Conservation (phyloP, 2,797 vertebrate genomes). For the Silurus aristotelis region DNA sequence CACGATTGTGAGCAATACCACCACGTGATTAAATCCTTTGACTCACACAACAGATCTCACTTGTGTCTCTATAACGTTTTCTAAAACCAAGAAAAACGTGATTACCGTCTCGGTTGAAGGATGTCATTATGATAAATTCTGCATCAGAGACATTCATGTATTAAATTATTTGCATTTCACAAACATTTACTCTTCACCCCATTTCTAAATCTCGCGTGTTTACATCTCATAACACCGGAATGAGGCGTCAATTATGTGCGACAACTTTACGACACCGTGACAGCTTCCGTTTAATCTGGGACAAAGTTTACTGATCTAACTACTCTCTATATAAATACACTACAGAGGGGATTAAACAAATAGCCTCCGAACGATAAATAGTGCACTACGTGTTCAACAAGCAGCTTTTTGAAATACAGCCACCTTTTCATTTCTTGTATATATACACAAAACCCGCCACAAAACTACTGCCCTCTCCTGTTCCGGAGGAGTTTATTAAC, state of each 20-base stretch:
- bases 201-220: not conserved
- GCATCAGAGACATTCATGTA: not conserved
- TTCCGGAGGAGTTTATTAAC: not conserved
- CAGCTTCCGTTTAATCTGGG: not conserved
- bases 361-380: not conserved
- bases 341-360: not conserved
- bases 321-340: not conserved
- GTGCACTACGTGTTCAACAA: conserved; percentile 1
- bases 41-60: not conserved
- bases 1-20: not conserved
- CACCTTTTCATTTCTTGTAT: conserved; percentile 18
- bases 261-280: conserved; percentile 26
- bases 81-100: not conserved
- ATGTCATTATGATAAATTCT: conserved; percentile 66
- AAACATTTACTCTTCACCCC: conserved; percentile 1
- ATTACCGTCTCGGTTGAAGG: conserved; percentile 73
- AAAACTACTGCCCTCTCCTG: conserved; percentile 28
- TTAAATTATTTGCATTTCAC: not conserved
- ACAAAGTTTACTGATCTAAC: not conserved
- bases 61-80: not conserved
- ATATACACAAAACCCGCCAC: not conserved
- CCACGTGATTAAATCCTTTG: not conserved
- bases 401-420: not conserved
- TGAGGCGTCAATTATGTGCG: not conserved
- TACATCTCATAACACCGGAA: not conserved